Base-by-base conservation (phyloP, 2,113 vertebrate genomes). In the Embiotoca jacksoni region DNA sequence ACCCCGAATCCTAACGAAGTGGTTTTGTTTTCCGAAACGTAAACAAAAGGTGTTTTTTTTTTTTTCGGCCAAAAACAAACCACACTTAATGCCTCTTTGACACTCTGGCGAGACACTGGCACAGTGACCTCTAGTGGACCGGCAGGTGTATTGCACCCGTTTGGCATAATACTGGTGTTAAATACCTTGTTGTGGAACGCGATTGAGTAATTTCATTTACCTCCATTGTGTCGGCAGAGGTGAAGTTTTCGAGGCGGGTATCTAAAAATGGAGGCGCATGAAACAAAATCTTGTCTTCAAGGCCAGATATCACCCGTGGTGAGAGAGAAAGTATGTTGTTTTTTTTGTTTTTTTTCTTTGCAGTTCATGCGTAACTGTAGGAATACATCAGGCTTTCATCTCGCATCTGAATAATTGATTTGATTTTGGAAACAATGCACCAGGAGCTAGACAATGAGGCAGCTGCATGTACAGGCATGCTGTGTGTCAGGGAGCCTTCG, bases 401-500 rank as follows among this genome's bases (percentile, higher is more conserved):
- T 52, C 33, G 32, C 7, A n/a, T 75, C n/a, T 74, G 32, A 71
- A 70, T 71, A 59, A 76, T 54, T 66, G 41, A 84, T 77, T 78
- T 41, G 4, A 15, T 7, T 54, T 7, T 16, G 37, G 13, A 68
- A 23, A 66, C 52, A 70, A 68, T 46, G 36, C 32, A 15, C 37
- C 37, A 54, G 23, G 32, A 64, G 41, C n/a, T 9, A 16, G 30
- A 14, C 30, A 30, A 32, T 50, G 55, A 74, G 44, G 37, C 30
- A 32, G 62, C 30, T 37, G 2, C 36, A 36, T 59, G 15, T 49
- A n/a, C 49, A 44, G 8, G 41, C 8, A 35, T 54, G 23, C 49
- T 32, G 7, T 36, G 59, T 70, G 14, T 57, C 49, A 65, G 46
- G 36, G 33, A 79, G 13, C 4, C 41, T 54, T 39, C 6, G n/a